phyloP scores from a whole-genome alignment of 2,113 vertebrate species.

The Seriola aureovittata region DNA sequence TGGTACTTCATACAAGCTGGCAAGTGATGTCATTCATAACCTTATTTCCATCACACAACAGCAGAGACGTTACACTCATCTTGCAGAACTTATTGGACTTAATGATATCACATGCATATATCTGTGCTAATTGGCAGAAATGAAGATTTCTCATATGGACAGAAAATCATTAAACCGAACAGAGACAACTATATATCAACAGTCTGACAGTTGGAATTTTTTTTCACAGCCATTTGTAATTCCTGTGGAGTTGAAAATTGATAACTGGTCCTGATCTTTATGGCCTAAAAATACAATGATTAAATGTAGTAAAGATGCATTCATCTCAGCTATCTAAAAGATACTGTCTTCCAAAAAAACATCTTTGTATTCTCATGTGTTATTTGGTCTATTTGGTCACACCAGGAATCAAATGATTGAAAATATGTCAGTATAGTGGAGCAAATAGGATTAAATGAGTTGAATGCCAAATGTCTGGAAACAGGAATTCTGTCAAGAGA shows the following conservation, averaged over 20 bases:
- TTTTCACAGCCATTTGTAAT: not conserved
- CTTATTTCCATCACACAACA: not conserved
- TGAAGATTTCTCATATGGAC: not conserved
- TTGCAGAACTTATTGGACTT: slow-evolving; percentile 8
- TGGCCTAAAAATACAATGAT: not conserved
- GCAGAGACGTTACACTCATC: not conserved
- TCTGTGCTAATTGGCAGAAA: slow-evolving; percentile 39
- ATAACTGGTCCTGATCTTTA: not conserved
- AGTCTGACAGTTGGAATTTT: slow-evolving; percentile 5
- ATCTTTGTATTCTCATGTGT: slow-evolving; percentile 84
- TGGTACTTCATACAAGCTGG: not conserved
- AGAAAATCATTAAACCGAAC: slow-evolving; percentile 34
- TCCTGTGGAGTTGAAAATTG: not conserved
- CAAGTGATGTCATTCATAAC: slow-evolving; percentile 31
- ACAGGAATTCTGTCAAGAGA: slow-evolving; percentile 84
- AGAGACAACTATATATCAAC: not conserved
- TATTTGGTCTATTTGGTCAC: slow-evolving; percentile 79
- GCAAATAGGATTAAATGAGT: slow-evolving; percentile 92
- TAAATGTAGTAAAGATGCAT: not conserved
- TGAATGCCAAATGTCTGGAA: slow-evolving; percentile 87
- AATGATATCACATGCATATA: slow-evolving; percentile 38
- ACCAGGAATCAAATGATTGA: slow-evolving; percentile 87
- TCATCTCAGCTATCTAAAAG: not conserved
- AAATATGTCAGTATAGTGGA: slow-evolving; percentile 89
- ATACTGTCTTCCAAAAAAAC: slow-evolving; percentile 32